Percentiles rank a stretch among this genome's conserved stretches.
Evolutionary conservation across 35 echinoderm and acorn worm species (phyloP).

Genomic region (Holothuria glaberrima): DNA sequence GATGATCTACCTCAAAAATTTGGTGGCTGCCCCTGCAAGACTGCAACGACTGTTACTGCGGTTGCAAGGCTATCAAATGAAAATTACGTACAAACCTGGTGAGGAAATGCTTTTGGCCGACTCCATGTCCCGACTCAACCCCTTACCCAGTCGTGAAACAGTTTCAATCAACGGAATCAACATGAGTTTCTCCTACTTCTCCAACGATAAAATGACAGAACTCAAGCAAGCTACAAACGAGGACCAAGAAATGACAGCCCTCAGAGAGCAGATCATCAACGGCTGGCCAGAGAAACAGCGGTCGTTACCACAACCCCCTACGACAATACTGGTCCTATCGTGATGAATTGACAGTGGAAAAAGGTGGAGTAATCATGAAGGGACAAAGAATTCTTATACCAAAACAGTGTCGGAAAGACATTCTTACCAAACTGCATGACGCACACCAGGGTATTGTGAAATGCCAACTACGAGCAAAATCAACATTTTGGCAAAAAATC

Average conservation of each 20-base stretch:
- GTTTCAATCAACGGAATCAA: constrained; percentile 1
- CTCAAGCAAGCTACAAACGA: neutral
- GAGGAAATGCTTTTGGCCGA: neutral
- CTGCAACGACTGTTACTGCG: constrained; percentile 60
- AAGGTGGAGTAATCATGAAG: constrained; percentile 65
- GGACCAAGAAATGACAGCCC: neutral
- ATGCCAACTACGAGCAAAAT: constrained; percentile 58
- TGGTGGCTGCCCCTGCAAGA: constrained; percentile 66
- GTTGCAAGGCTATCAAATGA: neutral
- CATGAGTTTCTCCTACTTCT: constrained; percentile 24
- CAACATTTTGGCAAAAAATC: constrained; percentile 59
- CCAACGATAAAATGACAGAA: neutral
- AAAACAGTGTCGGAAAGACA: constrained; percentile 18
- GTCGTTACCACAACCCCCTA: neutral
- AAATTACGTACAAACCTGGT: constrained; percentile 10
- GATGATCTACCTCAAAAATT: constrained; percentile 69
- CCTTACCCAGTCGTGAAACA: constrained; percentile 39
- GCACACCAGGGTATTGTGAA: constrained; percentile 66
- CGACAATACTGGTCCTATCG: constrained; percentile 64
- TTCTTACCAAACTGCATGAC: constrained; percentile 53
- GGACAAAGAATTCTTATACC: constrained; percentile 58
- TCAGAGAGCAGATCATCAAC: neutral
- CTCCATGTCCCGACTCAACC: constrained; percentile 14
- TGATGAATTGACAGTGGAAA: constrained; percentile 65
- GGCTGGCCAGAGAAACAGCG: neutral